Evolutionary conservation across 1,140 invertebrate genomes (phyloP), one percentile per base, ranked within the genome.

Genomic region (Melipona quadrifasciata): DNA sequence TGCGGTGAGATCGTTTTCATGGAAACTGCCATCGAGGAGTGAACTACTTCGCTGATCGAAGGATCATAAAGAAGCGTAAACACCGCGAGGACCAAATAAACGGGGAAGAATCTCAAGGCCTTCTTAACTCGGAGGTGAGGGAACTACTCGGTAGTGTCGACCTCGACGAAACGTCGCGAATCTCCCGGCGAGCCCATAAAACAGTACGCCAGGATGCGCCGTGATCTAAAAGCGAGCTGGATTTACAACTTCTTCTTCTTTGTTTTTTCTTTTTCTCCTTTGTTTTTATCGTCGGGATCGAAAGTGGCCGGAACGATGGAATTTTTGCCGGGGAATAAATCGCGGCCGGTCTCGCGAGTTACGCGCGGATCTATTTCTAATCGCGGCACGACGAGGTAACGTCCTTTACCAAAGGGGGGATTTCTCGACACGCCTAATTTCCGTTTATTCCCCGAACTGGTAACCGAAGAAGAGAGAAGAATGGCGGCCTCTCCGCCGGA

Each of bases 291-390:
- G 21, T 31, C 5, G 21, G 1, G 12, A 51, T 0, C 12, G 39
- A 57, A 55, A 47, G 12, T 31, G 64, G 55, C 5, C 39, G 19
- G 17, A 47, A 27, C 39, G 39, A 47, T 47, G 31, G 47, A 51
- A 80, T 84, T 84, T 73, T 83, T 71, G 67, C 4, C n/a, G 19
- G 4, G 67, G 51, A 84, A 84, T 84, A 84, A 74, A 74, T 47
- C 53, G 21, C 31, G 0, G 10, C n/a, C 8, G 0, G 6, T 39
- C 8, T 10, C 16, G 47, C 24, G n/a, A 6, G 11, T 71, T 70
- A 10, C 67, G 27, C 67, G 39, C 57, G 70, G 55, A 87, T 91
- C 89, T 91, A 91, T 91, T 91, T 89, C 82, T 88, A 91, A 88
- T 90, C 72, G 74, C 82, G 53, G 74, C 31, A 47, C 39, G 10